Evolutionary conservation across 2,888 invertebrate genomes (phyloP).

Genomic region (Melanotus villosus): DNA sequence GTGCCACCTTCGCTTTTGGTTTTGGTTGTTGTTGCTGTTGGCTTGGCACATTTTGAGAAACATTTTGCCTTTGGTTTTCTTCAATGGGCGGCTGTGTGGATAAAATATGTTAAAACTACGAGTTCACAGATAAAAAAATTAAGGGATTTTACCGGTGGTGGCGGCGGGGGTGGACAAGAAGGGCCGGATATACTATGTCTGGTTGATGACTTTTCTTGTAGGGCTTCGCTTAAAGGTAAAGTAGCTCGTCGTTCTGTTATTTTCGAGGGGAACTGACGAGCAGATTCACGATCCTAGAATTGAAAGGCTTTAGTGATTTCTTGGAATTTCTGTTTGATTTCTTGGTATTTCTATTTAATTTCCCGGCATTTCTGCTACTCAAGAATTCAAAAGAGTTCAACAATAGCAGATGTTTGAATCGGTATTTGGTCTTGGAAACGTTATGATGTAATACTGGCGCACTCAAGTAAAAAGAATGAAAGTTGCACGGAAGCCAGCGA

Average conservation of each 20-base stretch:
- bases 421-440: background rate
- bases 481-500: slow-evolving; percentile 22
- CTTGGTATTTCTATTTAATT: background rate
- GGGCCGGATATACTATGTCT: slow-evolving; percentile 39
- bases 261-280: slow-evolving; percentile 60
- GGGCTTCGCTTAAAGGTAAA: slow-evolving; percentile 55
- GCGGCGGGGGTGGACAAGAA: slow-evolving; percentile 70
- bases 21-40: slow-evolving; percentile 49
- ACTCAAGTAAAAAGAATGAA: slow-evolving; percentile 28
- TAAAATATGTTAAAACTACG: background rate
- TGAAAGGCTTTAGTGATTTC: background rate
- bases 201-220: slow-evolving; percentile 59
- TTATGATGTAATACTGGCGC: slow-evolving; percentile 17
- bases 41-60: slow-evolving; percentile 1
- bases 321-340: background rate
- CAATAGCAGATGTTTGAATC: background rate
- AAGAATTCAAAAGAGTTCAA: too few relatives aligned
- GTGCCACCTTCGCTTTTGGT: slow-evolving; percentile 62
- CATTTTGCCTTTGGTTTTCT: slow-evolving; percentile 7
- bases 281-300: slow-evolving; percentile 63
- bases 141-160: slow-evolving; percentile 78
- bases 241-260: slow-evolving; percentile 60
- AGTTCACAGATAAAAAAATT: too few relatives aligned
- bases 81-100: slow-evolving; percentile 29
- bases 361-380: too few relatives aligned